phyloP scores from a whole-genome alignment of 2,113 vertebrate genomes.

The Buteo buteo region DNA sequence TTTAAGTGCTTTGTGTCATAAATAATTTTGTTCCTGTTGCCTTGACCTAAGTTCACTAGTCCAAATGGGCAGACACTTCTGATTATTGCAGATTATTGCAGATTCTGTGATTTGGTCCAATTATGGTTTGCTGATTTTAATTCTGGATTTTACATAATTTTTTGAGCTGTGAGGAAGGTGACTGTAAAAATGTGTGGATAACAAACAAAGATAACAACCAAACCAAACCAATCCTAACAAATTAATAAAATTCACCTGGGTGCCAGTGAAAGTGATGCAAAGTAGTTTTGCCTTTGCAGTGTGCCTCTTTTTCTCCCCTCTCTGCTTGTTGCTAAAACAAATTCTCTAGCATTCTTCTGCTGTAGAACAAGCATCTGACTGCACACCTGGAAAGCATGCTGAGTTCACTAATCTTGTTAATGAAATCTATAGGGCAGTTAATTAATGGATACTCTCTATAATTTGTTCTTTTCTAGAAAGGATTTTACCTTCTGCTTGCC shows the following conservation, averaged over 20 bases:
- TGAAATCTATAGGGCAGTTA: neutral
- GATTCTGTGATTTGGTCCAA: neutral
- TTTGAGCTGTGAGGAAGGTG: neutral
- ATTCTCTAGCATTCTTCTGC: neutral
- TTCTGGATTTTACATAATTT: neutral
- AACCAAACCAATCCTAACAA: neutral
- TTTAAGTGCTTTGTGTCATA: neutral
- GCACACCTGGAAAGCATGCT: neutral
- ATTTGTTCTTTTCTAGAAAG: neutral
- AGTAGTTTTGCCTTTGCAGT: neutral
- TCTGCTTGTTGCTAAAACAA: neutral
- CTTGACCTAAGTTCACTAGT: neutral
- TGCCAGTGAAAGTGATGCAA: neutral
- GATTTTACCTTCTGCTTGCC: neutral
- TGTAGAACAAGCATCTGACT: neutral
- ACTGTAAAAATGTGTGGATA: neutral
- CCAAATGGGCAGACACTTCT: neutral
- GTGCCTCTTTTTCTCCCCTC: neutral
- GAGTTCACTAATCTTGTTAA: neutral
- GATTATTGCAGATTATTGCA: neutral
- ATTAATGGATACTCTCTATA: neutral
- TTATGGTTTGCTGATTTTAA: neutral
- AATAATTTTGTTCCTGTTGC: neutral
- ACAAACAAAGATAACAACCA: neutral
- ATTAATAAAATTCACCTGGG: neutral